Percentiles rank a stretch among this genome's conserved stretches.
Evolutionary conservation across 30 jellyfish, hydroid and myxozoan species (phyloP).

Genomic region (Turritopsis dohrnii): DNA sequence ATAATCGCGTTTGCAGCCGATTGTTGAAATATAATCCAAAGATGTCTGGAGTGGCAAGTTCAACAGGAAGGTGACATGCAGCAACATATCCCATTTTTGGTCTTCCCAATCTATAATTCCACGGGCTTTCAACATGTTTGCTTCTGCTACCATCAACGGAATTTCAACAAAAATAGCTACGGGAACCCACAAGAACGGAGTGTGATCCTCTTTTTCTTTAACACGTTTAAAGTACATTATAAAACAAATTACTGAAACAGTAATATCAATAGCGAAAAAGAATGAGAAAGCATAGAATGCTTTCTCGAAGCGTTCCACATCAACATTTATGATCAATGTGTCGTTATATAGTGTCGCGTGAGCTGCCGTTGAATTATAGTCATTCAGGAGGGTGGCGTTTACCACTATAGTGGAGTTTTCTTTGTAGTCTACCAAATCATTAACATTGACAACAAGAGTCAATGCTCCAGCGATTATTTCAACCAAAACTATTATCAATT

Average conservation of each 20-base stretch:
- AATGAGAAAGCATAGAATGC: background rate
- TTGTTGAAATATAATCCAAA: background rate
- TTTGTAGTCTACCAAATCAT: background rate
- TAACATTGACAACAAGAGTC: background rate
- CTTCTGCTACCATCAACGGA: background rate
- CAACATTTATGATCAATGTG: background rate
- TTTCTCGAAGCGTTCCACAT: background rate
- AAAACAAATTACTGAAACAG: background rate
- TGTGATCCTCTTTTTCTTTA: background rate
- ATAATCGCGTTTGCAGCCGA: background rate
- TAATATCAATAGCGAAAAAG: background rate
- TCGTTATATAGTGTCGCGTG: background rate
- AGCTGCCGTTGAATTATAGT: background rate
- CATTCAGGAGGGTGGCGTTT: background rate
- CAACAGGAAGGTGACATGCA: background rate
- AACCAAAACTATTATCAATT: background rate
- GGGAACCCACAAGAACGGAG: background rate
- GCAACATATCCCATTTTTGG: background rate
- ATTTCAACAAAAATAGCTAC: background rate
- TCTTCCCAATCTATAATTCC: background rate
- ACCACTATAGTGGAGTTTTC: background rate
- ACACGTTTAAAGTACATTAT: background rate
- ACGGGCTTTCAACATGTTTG: background rate
- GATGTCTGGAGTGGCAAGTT: background rate
- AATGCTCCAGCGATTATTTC: background rate